Evolutionary conservation across 2,888 invertebrate genomes (phyloP).

Genomic region (Eurytoma adleriae): DNA sequence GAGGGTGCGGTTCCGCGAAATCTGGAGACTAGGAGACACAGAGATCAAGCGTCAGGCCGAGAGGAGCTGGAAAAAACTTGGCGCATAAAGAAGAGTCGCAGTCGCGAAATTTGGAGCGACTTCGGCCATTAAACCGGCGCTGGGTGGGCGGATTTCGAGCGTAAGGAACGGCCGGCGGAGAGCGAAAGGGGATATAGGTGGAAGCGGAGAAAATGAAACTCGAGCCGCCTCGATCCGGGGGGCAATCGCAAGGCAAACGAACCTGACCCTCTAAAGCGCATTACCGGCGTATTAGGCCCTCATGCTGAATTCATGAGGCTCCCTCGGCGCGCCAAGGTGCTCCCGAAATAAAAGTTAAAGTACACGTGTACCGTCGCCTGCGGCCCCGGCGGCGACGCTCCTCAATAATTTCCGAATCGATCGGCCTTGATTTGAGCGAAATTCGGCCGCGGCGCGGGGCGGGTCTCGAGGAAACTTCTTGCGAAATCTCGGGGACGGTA

Average conservation of each 20-base stretch:
- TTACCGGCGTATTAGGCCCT: constrained; percentile 63
- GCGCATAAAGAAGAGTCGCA: not conserved
- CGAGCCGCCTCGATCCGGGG: constrained; percentile 4
- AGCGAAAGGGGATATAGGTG: not conserved
- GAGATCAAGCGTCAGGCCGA: no score
- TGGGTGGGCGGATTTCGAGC: not conserved
- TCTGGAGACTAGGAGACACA: no score
- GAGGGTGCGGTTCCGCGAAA: no score
- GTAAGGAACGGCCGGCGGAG: not conserved
- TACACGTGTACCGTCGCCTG: not conserved
- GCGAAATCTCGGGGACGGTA: not conserved
- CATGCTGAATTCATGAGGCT: constrained; percentile 65
- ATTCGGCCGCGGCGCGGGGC: not conserved
- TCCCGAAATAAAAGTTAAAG: constrained; percentile 26
- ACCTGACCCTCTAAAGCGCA: constrained; percentile 58
- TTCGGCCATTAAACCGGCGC: not conserved
- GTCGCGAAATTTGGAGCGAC: not conserved
- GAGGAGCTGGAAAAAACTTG: not conserved
- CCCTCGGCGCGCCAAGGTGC: constrained; percentile 11
- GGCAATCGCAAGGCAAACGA: constrained; percentile 44
- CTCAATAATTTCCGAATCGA: constrained; percentile 15
- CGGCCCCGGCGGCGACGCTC: no score
- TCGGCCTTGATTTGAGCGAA: constrained; percentile 23
- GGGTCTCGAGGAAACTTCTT: constrained; percentile 7
- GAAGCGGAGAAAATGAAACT: constrained; percentile 24